Evolutionary conservation across 37 sponge, comb jelly and placozoan genomes (phyloP).

Genomic region (Bolinopsis microptera): DNA sequence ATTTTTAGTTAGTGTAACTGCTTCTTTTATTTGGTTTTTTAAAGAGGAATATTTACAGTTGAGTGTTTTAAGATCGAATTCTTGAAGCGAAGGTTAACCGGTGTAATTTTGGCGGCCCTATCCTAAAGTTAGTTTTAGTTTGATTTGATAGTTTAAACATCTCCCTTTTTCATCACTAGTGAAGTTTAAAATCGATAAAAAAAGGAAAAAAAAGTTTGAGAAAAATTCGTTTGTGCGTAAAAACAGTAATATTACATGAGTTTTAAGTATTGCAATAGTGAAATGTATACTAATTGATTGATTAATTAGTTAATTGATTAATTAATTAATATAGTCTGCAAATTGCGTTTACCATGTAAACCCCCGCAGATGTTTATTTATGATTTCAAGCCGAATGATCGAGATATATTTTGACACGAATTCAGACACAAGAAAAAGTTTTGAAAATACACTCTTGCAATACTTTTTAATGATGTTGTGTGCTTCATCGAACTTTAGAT

Average conservation of each 20-base stretch:
- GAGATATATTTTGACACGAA: too few relatives aligned
- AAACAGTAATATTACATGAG: slow-evolving; percentile 5
- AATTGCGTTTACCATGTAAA: neutral
- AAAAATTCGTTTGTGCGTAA: slow-evolving; percentile 59
- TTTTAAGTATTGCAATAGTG: neutral
- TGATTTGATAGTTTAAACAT: neutral
- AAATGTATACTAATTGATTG: neutral
- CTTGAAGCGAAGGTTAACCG: neutral
- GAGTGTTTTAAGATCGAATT: neutral
- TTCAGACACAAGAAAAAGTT: neutral
- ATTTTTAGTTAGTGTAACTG: slow-evolving; percentile 43
- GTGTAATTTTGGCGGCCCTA: neutral
- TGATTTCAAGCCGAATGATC: too few relatives aligned
- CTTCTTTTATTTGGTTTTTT: slow-evolving; percentile 44
- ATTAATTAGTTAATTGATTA: too few relatives aligned
- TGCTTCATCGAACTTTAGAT: neutral
- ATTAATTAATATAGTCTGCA: neutral
- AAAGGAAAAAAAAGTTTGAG: slow-evolving; percentile 49
- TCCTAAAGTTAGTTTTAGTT: neutral
- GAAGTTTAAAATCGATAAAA: slow-evolving; percentile 19
- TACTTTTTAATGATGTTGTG: neutral
- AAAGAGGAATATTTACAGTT: neutral
- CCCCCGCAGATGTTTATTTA: too few relatives aligned
- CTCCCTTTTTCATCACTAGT: neutral
- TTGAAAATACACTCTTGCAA: neutral